Evolutionary conservation across 2,888 invertebrate genomes (phyloP).

Genomic region (Selenia dentaria): DNA sequence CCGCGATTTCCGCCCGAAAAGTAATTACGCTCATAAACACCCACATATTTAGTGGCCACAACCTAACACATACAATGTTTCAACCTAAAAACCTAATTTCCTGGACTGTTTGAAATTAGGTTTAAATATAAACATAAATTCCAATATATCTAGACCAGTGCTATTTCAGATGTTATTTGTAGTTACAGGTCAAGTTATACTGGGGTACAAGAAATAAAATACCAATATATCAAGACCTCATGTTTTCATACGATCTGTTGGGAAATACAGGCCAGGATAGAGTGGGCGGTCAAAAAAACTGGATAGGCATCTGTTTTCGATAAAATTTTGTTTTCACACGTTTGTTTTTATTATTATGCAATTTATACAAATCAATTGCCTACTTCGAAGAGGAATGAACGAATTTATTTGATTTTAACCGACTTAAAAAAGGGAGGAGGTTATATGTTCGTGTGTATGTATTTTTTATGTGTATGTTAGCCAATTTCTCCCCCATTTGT

Average conservation of each 20-base stretch:
- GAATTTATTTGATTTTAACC: constrained; percentile 3
- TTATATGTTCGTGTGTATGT: no score
- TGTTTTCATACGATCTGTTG: not conserved
- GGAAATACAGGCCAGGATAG: constrained; percentile 4
- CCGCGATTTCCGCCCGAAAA: constrained; percentile 1
- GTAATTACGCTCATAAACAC: constrained; percentile 4
- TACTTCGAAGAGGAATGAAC: not conserved
- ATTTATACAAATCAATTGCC: constrained; percentile 11
- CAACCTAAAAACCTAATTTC: constrained; percentile 64
- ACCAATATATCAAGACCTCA: not conserved
- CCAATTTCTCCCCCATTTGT: no score
- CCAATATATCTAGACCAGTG: constrained; percentile 15
- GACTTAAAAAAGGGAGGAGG: no score
- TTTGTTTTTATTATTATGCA: constrained; percentile 24
- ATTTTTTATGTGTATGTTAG: no score
- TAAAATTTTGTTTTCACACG: constrained; percentile 14
- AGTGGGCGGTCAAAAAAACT: constrained; percentile 14
- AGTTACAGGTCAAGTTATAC: not conserved
- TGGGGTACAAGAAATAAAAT: not conserved
- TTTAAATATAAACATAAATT: constrained; percentile 14
- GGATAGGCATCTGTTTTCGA: constrained; percentile 26
- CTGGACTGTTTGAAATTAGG: constrained; percentile 20
- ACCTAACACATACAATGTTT: constrained; percentile 42
- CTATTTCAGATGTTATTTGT: not conserved
- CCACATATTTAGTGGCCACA: constrained; percentile 40